phyloP scores from a whole-genome alignment of 2,797 vertebrate species.

The Enteromius argenteus region DNA sequence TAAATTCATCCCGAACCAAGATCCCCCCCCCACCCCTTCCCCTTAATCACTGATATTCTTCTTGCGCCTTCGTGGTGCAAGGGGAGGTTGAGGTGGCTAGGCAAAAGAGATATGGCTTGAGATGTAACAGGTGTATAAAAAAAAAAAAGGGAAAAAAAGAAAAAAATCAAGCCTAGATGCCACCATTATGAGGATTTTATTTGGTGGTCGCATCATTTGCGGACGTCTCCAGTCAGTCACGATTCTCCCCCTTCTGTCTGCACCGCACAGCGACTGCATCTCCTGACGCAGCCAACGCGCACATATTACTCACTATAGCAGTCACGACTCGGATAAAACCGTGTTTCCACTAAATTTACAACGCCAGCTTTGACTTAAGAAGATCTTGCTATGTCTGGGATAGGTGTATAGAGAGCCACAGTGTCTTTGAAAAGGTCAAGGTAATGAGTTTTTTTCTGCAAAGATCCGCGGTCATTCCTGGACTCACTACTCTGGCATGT shows the following conservation, averaged over 20 bases:
- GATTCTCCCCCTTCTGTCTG: slow-evolving; percentile 94
- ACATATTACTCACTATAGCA: slow-evolving; percentile 97
- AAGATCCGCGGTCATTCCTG: slow-evolving; percentile 20
- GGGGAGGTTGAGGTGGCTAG: slow-evolving; percentile 71
- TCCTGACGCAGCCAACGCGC: slow-evolving; percentile 96
- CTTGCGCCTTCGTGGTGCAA: slow-evolving; percentile 82
- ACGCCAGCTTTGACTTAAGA: slow-evolving; percentile 86
- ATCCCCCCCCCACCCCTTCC: slow-evolving; percentile 55
- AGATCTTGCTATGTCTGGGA: slow-evolving; percentile 77
- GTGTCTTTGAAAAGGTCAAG: slow-evolving; percentile 71
- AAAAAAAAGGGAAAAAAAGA: neutral
- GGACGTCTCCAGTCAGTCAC: slow-evolving; percentile 96
- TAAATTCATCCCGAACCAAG: slow-evolving; percentile 65
- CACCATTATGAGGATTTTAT: slow-evolving; percentile 82
- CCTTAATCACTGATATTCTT: slow-evolving; percentile 68
- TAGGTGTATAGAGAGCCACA: slow-evolving; percentile 70
- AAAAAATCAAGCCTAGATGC: slow-evolving; percentile 74
- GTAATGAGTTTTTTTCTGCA: slow-evolving; percentile 52
- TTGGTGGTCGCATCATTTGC: slow-evolving; percentile 86
- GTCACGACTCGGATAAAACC: slow-evolving; percentile 97
- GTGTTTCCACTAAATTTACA: slow-evolving; percentile 90
- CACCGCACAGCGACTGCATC: slow-evolving; percentile 94
- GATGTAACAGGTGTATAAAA: slow-evolving; percentile 68
- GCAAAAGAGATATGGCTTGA: slow-evolving; percentile 60
- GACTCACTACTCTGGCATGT: slow-evolving; percentile 13